These are phyloP conservation scores for Oxygymnocypris stewartii DNA, from an alignment of 2,113 vertebrate genomes.

Conservation along the genomic window DNA sequence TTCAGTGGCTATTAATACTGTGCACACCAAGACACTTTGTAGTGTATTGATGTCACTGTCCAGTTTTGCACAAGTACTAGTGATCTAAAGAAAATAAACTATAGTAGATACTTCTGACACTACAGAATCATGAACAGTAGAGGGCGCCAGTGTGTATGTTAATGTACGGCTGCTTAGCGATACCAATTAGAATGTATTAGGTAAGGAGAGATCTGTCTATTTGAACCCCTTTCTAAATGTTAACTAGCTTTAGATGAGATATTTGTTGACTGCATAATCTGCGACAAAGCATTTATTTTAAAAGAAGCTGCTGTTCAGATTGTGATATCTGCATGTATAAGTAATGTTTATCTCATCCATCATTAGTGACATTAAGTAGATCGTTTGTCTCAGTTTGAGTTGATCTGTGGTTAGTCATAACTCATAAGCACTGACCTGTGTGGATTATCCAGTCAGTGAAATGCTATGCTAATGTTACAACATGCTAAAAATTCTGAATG, in stretches of 20 bases:
- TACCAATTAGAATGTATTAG: conserved; percentile 51
- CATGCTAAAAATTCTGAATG: background rate
- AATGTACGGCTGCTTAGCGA: conserved; percentile 37
- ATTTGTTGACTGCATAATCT: background rate
- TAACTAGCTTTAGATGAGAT: background rate
- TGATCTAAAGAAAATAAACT: background rate
- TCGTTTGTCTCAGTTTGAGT: background rate
- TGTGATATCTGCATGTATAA: background rate
- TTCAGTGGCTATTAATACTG: conserved; percentile 32
- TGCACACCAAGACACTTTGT: background rate
- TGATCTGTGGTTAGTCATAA: background rate
- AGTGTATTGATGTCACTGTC: background rate
- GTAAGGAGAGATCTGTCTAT: conserved; percentile 51
- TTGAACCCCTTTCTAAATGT: conserved; percentile 53
- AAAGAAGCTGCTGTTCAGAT: background rate
- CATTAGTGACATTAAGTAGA: conserved; percentile 3
- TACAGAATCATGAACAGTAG: conserved; percentile 48
- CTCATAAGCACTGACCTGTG: background rate
- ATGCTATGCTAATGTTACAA: background rate
- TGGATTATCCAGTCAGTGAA: background rate
- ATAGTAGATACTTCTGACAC: background rate
- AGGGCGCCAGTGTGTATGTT: conserved; percentile 50
- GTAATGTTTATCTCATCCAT: background rate
- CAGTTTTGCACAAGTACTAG: background rate
- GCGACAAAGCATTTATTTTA: background rate